Conservation (phyloP, 1,140 invertebrate genomes). For the Drosophila baimaii region DNA sequence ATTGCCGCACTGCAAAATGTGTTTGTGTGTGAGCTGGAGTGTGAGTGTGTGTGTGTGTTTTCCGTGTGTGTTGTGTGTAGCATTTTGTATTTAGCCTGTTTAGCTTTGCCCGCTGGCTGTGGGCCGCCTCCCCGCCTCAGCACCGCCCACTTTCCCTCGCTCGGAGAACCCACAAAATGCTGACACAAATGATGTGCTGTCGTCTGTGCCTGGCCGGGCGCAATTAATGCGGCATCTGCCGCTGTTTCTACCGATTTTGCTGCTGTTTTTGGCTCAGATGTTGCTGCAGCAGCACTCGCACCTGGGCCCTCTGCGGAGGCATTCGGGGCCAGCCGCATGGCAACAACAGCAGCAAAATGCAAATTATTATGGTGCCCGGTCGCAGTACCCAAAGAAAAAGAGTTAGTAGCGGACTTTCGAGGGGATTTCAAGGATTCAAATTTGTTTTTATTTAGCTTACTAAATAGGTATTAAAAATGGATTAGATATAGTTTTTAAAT, state of each 20-base stretch:
- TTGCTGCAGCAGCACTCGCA: constrained; percentile 37
- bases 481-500: background rate
- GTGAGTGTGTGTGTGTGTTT: constrained; percentile 14
- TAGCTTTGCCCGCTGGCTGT: constrained; percentile 35
- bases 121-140: constrained; percentile 1
- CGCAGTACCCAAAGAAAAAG: too few species aligned
- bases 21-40: background rate
- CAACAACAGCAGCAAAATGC: constrained; percentile 33
- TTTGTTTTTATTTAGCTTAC: too few species aligned
- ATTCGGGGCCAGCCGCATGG: constrained; percentile 41
- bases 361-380: constrained; percentile 35
- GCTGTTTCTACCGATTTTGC: constrained; percentile 7
- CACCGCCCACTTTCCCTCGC: background rate
- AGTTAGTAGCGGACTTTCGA: background rate
- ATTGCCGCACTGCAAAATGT: constrained; percentile 57
- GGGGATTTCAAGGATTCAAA: background rate
- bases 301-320: constrained; percentile 34
- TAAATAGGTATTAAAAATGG: background rate
- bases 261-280: constrained; percentile 36
- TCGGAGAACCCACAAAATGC: constrained; percentile 23
- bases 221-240: constrained; percentile 61
- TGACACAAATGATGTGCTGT: constrained; percentile 60
- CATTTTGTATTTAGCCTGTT: constrained; percentile 49
- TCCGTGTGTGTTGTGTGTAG: constrained; percentile 12
- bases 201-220: constrained; percentile 45